phyloP scores from a whole-genome alignment of 2,113 vertebrate species.

The rat (Rattus norvegicus) region DNA sequence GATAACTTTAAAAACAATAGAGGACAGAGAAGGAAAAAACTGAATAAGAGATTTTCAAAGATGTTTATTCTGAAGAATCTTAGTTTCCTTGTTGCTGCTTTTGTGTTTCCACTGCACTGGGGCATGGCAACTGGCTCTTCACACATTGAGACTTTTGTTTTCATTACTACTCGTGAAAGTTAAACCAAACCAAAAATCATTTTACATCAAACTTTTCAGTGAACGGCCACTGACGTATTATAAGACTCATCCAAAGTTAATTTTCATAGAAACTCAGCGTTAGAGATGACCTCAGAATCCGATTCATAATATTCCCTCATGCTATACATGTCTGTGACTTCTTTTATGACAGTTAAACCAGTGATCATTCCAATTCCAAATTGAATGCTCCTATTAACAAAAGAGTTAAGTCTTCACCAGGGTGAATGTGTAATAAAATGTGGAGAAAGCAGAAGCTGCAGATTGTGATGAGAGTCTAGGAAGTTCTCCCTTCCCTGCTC shows the following conservation, averaged over 20 bases:
- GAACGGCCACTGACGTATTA: neutral
- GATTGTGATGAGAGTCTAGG: neutral
- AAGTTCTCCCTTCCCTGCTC: neutral
- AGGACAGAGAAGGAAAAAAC: neutral
- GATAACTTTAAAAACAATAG: constrained; percentile 23
- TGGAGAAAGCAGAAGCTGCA: neutral
- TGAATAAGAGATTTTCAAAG: constrained; percentile 4
- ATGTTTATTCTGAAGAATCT: neutral
- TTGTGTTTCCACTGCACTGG: neutral
- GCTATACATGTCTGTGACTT: neutral
- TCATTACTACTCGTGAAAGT: neutral
- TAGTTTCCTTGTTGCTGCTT: neutral
- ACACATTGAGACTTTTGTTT: neutral
- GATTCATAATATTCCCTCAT: neutral
- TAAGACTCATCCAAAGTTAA: neutral
- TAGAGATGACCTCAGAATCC: neutral
- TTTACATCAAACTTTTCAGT: neutral
- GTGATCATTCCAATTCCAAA: neutral
- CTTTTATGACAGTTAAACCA: neutral
- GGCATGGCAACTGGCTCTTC: neutral
- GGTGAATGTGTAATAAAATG: neutral
- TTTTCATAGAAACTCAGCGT: neutral
- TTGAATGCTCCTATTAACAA: neutral
- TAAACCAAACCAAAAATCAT: neutral
- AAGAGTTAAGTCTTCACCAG: neutral